Percentiles rank a stretch among this genome's conserved stretches.
phyloP scores from a whole-genome alignment of 2,113 vertebrate genomes.

The Thermophis baileyi region DNA sequence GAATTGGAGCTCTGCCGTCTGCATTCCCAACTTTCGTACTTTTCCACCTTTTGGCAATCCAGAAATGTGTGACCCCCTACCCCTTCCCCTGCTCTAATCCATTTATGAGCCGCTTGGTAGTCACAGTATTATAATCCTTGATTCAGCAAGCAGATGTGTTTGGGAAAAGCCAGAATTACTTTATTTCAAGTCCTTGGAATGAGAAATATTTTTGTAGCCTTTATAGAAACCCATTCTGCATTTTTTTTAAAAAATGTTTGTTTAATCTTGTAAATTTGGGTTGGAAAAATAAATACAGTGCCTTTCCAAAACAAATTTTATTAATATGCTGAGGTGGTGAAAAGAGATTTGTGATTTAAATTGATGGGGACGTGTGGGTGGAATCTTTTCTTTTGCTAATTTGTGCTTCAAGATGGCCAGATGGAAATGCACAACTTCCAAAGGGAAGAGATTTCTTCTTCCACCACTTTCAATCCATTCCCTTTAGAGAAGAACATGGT shows the following conservation, averaged over 20 bases:
- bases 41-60: background rate
- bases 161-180: background rate
- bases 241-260: background rate
- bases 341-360: background rate
- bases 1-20: background rate
- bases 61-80: background rate
- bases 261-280: background rate
- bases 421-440: conserved; percentile 8
- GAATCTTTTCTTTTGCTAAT: background rate
- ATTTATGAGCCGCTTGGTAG: background rate
- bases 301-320: conserved; percentile 17
- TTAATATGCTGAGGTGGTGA: background rate
- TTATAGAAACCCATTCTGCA: background rate
- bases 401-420: background rate
- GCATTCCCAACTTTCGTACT: background rate
- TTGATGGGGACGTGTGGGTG: too few relatives aligned
- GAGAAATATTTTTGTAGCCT: background rate
- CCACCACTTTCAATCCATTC: background rate
- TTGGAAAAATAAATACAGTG: conserved; percentile 5
- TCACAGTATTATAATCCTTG: background rate
- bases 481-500: background rate
- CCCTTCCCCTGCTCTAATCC: background rate
- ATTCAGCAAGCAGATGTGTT: background rate
- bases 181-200: background rate
- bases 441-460: conserved; percentile 2